Conservation (phyloP, 1,140 invertebrate genomes). For the Lepidotrigona ventralis region DNA sequence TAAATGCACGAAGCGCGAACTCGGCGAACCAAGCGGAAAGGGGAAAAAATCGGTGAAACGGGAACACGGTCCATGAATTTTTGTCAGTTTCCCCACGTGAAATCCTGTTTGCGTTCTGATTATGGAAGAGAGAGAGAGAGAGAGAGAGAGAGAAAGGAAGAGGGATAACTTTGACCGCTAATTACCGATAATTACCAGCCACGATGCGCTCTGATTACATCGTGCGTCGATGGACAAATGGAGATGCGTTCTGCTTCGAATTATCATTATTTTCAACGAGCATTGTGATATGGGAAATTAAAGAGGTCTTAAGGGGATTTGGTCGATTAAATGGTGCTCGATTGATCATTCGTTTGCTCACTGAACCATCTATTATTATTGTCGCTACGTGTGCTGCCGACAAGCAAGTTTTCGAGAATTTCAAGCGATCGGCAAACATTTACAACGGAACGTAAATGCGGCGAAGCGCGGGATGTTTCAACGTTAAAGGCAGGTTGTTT, state of each 20-base stretch:
- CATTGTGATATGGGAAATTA: slow-evolving; percentile 6
- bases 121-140: background rate
- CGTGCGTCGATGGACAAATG: background rate
- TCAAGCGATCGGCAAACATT: background rate
- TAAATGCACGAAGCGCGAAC: slow-evolving; percentile 37
- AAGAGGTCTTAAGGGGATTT: slow-evolving; percentile 1
- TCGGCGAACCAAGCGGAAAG: background rate
- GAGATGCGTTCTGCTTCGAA: background rate
- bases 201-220: slow-evolving; percentile 22
- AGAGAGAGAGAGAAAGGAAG: too few species aligned
- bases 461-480: background rate
- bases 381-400: too few species aligned
- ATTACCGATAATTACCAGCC: slow-evolving; percentile 32
- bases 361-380: background rate
- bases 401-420: background rate
- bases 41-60: background rate
- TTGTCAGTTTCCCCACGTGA: background rate
- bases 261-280: slow-evolving; percentile 11
- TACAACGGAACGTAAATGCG: background rate
- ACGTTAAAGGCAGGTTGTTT: background rate
- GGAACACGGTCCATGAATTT: background rate
- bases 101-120: slow-evolving; percentile 17
- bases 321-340: background rate
- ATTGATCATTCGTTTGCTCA: background rate
- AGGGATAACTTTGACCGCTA: slow-evolving; percentile 18